Percentiles rank a stretch among this genome's conserved stretches.
Conservation (phyloP, 2,797 vertebrate genomes). For the Aeoliscus strigatus region DNA sequence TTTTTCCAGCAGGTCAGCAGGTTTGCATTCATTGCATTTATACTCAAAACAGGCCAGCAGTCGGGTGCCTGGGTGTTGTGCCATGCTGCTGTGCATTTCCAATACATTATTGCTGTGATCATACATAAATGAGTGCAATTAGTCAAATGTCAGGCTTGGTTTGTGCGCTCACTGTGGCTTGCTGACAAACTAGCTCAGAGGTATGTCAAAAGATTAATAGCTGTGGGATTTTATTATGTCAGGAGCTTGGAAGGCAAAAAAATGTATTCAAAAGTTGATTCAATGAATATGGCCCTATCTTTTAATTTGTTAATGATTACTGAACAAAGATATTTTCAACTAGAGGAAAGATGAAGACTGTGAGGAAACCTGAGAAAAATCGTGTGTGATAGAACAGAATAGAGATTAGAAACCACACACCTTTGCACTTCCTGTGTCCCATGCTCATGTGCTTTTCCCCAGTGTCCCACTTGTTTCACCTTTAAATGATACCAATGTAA, state of each 20-base stretch:
- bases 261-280: slow-evolving; percentile 50
- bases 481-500: too few relatives aligned
- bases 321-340: too few relatives aligned
- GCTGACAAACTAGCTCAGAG: slow-evolving; percentile 68
- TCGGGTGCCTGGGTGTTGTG: slow-evolving; percentile 42
- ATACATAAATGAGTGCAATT: slow-evolving; percentile 75
- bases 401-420: too few relatives aligned
- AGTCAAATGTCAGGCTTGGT: slow-evolving; percentile 74
- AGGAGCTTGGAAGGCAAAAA: slow-evolving; percentile 40
- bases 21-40: too few relatives aligned
- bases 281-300: slow-evolving; percentile 17
- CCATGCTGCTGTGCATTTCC: slow-evolving; percentile 52
- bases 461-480: too few relatives aligned
- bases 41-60: slow-evolving; percentile 26
- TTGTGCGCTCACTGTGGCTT: slow-evolving; percentile 50
- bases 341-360: too few relatives aligned
- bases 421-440: too few relatives aligned
- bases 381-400: too few relatives aligned
- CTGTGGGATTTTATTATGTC: slow-evolving; percentile 65
- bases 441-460: too few relatives aligned
- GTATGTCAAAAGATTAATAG: slow-evolving; percentile 71
- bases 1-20: slow-evolving; percentile 36
- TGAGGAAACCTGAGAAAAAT: too few relatives aligned
- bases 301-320: slow-evolving; percentile 29
- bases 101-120: slow-evolving; percentile 64